Evolutionary conservation across 2,113 vertebrate genomes (phyloP).

Genomic region (Ardeotis arabs): DNA sequence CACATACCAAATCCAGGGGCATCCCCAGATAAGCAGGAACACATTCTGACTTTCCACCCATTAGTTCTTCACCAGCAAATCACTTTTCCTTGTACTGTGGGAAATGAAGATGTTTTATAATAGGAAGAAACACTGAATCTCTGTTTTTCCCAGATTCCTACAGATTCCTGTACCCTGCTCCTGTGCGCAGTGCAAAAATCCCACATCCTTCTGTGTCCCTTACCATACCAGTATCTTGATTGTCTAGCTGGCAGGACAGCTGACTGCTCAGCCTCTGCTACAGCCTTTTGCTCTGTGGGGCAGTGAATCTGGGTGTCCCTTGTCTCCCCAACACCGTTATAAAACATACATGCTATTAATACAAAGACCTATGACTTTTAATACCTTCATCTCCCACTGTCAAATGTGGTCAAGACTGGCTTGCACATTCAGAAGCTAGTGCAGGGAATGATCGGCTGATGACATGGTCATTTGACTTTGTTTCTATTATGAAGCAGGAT

Average conservation of each 20-base stretch:
- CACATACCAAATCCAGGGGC: not conserved
- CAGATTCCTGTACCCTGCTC: not conserved
- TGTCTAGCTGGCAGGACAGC: not conserved
- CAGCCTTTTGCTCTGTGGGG: not conserved
- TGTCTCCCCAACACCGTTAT: accelerated
- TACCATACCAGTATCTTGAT: not conserved
- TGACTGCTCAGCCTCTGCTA: not conserved
- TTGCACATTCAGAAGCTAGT: not conserved
- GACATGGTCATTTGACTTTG: not conserved
- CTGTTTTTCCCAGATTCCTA: not conserved
- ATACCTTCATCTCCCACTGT: not conserved
- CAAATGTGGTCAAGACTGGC: not conserved
- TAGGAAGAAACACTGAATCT: not conserved
- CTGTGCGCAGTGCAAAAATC: not conserved
- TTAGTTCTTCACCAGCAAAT: not conserved
- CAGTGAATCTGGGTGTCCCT: not conserved
- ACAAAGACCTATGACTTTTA: not conserved
- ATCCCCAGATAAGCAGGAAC: not conserved
- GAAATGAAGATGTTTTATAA: not conserved
- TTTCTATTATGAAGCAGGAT: not conserved
- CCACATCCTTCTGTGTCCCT: not conserved
- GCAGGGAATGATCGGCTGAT: not conserved
- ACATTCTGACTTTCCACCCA: not conserved
- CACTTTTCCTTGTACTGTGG: not conserved
- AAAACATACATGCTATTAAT: not conserved